Conservation (phyloP, 2,888 invertebrate species). For the Cheilosia vernalis region DNA sequence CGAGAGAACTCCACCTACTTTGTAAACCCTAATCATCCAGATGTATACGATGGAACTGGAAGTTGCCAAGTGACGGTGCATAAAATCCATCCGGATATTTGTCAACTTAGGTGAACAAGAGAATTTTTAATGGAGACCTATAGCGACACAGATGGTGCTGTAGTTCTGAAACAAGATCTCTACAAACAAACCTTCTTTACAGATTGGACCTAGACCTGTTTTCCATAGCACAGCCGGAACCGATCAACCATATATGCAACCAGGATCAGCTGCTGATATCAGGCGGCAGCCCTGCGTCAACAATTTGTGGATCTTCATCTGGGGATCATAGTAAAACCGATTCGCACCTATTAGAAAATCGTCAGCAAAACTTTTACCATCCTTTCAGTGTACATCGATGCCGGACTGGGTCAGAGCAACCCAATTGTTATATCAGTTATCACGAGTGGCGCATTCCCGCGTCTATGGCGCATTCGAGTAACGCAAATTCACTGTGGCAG, state of each 20-base stretch:
- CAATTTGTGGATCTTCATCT: conserved; percentile 91
- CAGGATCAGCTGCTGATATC: conserved; percentile 94
- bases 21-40: conserved; percentile 92
- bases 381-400: conserved; percentile 91
- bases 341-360: too few species aligned
- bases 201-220: conserved; percentile 92
- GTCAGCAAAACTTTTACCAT: neutral
- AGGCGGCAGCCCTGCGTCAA: conserved; percentile 91
- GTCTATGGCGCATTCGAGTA: conserved; percentile 92
- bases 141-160: too few species aligned
- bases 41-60: conserved; percentile 89
- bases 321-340: conserved; percentile 90
- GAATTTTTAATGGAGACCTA: too few species aligned
- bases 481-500: conserved; percentile 92
- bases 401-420: conserved; percentile 87
- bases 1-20: conserved; percentile 94
- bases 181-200: conserved; percentile 62
- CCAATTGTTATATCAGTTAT: conserved; percentile 92
- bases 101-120: conserved; percentile 88
- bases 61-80: conserved; percentile 93
- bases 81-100: conserved; percentile 91
- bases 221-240: conserved; percentile 90
- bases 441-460: conserved; percentile 90
- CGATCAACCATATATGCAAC: conserved; percentile 90
- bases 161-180: too few species aligned